phyloP scores from a whole-genome alignment of 2,888 invertebrate genomes.

The Achlya flavicornis region DNA sequence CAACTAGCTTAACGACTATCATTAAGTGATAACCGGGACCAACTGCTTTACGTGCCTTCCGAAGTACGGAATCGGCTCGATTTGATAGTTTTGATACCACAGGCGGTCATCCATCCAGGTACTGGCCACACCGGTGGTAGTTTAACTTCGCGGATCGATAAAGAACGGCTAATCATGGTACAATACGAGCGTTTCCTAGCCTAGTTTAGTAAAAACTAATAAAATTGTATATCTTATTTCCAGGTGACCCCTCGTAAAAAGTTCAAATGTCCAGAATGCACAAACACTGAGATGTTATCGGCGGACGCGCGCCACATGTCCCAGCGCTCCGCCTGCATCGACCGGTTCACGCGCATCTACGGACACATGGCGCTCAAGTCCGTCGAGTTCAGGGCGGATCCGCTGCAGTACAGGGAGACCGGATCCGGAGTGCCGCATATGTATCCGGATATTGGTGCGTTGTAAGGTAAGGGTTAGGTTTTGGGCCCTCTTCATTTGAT shows the following conservation, averaged over 20 bases:
- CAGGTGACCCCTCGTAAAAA: constrained; percentile 97
- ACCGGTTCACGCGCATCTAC: constrained; percentile 90
- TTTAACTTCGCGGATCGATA: too few relatives aligned
- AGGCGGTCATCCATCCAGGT: too few relatives aligned
- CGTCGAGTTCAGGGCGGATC: constrained; percentile 97
- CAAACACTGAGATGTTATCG: constrained; percentile 96
- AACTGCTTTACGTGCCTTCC: too few relatives aligned
- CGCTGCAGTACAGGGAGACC: constrained; percentile 94
- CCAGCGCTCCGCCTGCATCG: constrained; percentile 95
- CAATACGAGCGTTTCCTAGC: too few relatives aligned
- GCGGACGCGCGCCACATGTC: constrained; percentile 97
- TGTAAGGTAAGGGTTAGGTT: constrained; percentile 78
- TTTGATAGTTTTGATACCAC: too few relatives aligned
- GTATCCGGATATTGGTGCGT: constrained; percentile 93
- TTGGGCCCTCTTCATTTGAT: constrained; percentile 8
- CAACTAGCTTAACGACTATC: too few relatives aligned
- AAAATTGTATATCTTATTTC: constrained; percentile 14
- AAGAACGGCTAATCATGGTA: too few relatives aligned
- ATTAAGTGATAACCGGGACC: too few relatives aligned
- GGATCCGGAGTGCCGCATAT: constrained; percentile 93
- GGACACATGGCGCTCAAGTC: constrained; percentile 94
- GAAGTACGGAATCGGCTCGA: too few relatives aligned
- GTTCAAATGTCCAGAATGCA: constrained; percentile 98
- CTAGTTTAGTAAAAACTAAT: background rate
- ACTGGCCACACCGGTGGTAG: too few relatives aligned